Base-by-base conservation (phyloP, 2,888 invertebrate species). In the Lasioglossum pauxillum region DNA sequence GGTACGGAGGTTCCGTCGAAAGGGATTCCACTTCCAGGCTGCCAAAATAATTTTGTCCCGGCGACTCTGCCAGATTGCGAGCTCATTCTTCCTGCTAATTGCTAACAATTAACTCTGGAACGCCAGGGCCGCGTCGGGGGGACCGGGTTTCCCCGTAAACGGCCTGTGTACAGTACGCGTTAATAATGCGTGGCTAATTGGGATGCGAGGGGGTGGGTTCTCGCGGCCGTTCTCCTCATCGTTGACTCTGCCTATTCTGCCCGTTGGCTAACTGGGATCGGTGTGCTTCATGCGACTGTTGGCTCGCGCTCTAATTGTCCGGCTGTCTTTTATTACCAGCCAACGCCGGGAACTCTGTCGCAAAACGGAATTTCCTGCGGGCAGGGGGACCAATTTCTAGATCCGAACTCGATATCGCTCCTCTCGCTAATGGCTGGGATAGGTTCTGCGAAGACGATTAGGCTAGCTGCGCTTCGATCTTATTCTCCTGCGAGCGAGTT, bases 161-260 rank as follows among this genome's bases (percentile, higher is more conserved):
- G 82, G 78, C 81, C 79, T 84, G 87, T 80, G 83, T 89, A 90
- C 84, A 75, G 88, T 80, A 80, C 83, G 86, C 91, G 90, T 91
- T 91, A 91, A 90, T 90, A 90, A 90, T 91, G 91, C 91, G 90
- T 84, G 85, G 88, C 90, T 90, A 90, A 90, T 90, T 91, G 90
- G 88, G 79, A 38, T 78, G 69, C 35, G 38, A 41, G 69, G 16
- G 64, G 38, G 69, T 12, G 38, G 38, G 23, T 7, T 60, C 60
- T 60, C 60, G 60, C 60, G 74, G 23, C 27, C 73, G 80, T 71
- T 71, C 84, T 81, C 82, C 82, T 85, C 90, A 82, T 76, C 87
- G 86, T 90, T 89, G 83, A 87, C 80, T 87, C 83, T 72, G 82
- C 81, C 89, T 78, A 86, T 89, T 90, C 80, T 80, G 76, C 78